Base-by-base conservation (phyloP, 2,113 vertebrate genomes). In the Tapirus terrestris region DNA sequence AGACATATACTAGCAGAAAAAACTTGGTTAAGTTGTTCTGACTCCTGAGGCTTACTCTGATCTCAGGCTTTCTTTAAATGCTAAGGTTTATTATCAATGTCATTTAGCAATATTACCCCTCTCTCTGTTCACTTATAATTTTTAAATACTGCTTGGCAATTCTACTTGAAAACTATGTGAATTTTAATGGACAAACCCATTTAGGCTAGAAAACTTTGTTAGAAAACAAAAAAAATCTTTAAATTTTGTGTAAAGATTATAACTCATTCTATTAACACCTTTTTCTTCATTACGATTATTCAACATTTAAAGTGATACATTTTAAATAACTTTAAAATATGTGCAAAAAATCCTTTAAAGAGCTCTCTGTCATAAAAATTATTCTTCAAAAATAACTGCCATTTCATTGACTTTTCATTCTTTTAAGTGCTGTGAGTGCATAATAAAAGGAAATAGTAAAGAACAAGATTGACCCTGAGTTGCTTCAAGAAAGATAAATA, bases 261-360 rank as follows among this genome's bases (percentile, higher is more conserved):
- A 9, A 97, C 95, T 97, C 45, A 70, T 96, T 98, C 97, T 96
- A 98, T 98, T 98, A 98, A 76, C 97, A 97, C 91, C 91, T 98
- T 91, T 98, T 98, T 98, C 95, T 97, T 98, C 94, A 97, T 98
- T 98, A 98, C 95, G 85, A 93, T 97, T 98, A 96, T 95, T 60
- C 60, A 96, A 27, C 85, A 93, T 98, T 98, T 97, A 98, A 95
- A 98, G 73, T 75, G 87, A 93, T 90, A 88, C 92, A 97, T 98
- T 98, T 98, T 98, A 98, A 98, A 97, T 94, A 96, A 97, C 80
- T 98, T 98, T 98, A 93, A 53, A 93, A 77, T 98, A 94, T 93
- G 72, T 97, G 72, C 53, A 92, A 94, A 95, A 94, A 89, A 31
- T 43, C 23, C 31, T 98, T 98, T 96, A 86, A 96, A 97, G 91